Evolutionary conservation across 2,888 invertebrate species (phyloP).

Genomic region (Molorchus minor): DNA sequence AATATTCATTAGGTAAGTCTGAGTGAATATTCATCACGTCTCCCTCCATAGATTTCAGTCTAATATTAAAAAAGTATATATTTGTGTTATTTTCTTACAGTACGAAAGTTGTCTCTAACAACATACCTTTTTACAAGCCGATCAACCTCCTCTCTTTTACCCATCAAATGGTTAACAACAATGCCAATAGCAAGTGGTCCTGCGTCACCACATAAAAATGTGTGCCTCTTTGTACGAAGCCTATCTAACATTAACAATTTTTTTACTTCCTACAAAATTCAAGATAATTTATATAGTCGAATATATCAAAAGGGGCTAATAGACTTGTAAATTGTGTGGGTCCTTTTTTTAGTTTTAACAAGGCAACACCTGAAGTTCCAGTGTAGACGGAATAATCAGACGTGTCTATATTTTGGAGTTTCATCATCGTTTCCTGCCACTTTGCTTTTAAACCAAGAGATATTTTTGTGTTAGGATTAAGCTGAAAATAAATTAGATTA

Average conservation of each 20-base stretch:
- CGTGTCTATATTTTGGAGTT: conserved; percentile 61
- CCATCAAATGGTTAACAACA: conserved; percentile 68
- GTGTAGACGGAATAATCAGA: conserved; percentile 78
- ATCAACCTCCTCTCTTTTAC: conserved; percentile 65
- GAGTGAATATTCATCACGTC: conserved; percentile 65
- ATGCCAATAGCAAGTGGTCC: conserved; percentile 73
- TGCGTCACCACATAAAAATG: conserved; percentile 75
- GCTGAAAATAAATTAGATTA: conserved; percentile 56
- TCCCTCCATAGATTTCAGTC: conserved; percentile 62
- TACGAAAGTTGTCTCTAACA: neutral
- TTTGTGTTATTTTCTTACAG: no score
- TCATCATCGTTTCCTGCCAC: conserved; percentile 61
- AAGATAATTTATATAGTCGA: neutral
- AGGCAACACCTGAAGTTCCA: conserved; percentile 76
- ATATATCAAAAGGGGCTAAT: conserved; percentile 13
- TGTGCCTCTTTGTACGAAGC: conserved; percentile 65
- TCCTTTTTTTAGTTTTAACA: conserved; percentile 68
- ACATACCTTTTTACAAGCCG: conserved; percentile 65
- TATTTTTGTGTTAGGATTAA: conserved; percentile 63
- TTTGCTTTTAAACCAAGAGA: conserved; percentile 58
- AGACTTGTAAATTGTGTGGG: conserved; percentile 52
- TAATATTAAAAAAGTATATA: conserved; percentile 30
- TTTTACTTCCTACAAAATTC: conserved; percentile 44
- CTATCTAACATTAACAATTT: conserved; percentile 62
- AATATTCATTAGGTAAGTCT: conserved; percentile 78